These are phyloP conservation scores for Dichetophora obliterata DNA, from an alignment of 2,888 invertebrate genomes.

Conservation along the genomic window DNA sequence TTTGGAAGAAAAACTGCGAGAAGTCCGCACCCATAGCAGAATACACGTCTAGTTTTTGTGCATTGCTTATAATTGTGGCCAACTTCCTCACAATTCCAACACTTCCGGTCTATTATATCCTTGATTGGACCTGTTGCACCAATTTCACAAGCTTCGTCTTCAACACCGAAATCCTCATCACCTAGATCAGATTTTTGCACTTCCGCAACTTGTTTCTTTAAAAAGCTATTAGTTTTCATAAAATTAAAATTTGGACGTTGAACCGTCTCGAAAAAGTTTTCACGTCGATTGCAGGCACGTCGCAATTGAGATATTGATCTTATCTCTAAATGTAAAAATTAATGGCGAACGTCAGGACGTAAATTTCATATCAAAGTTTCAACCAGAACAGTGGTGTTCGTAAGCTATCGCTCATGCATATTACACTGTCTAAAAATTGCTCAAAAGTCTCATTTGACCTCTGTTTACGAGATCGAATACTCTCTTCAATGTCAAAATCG, in stretches of 20 bases:
- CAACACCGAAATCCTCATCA: not conserved
- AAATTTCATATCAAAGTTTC: no score
- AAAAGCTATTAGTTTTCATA: not conserved
- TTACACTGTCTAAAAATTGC: not conserved
- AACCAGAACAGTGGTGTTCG: no score
- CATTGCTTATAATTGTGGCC: constrained; percentile 1
- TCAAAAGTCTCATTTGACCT: not conserved
- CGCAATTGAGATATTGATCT: not conserved
- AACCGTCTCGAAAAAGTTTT: no score
- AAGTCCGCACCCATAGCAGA: constrained; percentile 10
- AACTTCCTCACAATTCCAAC: constrained; percentile 1
- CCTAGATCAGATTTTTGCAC: not conserved
- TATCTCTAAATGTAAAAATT: not conserved
- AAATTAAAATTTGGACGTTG: not conserved
- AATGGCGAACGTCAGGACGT: not conserved
- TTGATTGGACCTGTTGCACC: no score
- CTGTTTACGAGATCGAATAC: no score
- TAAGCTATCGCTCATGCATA: not conserved
- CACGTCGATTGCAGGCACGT: no score
- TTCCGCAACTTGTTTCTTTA: no score
- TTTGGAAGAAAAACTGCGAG: not conserved
- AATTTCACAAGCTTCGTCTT: not conserved
- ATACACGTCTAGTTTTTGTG: not conserved
- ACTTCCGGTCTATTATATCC: not conserved
- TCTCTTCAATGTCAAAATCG: no score